Evolutionary conservation across 1,140 invertebrate species (phyloP), one percentile per base, ranked within the genome.

Genomic region (Zaprionus inermis): DNA sequence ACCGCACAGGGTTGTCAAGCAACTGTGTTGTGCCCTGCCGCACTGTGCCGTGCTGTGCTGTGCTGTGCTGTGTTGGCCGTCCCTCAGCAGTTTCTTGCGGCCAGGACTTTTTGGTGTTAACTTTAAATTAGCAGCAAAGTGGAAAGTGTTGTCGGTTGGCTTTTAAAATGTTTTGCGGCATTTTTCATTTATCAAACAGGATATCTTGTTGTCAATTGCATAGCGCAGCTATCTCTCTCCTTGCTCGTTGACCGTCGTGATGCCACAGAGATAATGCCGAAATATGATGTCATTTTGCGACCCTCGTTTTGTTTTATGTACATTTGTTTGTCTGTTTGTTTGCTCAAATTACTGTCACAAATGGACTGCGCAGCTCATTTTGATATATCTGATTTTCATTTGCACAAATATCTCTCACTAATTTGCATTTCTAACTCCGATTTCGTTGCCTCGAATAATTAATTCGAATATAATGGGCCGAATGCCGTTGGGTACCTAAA

Each of bases 91-190:
- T 83, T 89, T 80, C 80, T 89, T 84, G 84, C 81, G 73, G 80
- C 73, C 73, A 71, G 67, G 80, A 84, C 73, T 81, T 81, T 88
- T 84, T 80, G 81, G 81, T 84, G 81, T 84, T 84, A 89, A 90
- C 81, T 88, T 88, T 88, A 84, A 89, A 89, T 89, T 89, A 89
- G 84, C 84, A 84, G 84, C 74, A 89, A 89, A 89, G 84, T 89
- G 84, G 81, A 90, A 89, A 89, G 84, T 89, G 84, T 89, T 89
- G 84, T 90, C 84, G 84, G 84, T 89, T 89, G 72, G 81, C 84
- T 89, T 89, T 89, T 89, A 76, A 89, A 89, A 89, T 89, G 80
- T 84, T 89, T 80, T 89, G 84, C 78, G 85, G 84, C 89, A 75
- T 89, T 84, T 80, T 88, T 78, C 83, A 84, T 89, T 89, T 89